Evolutionary conservation across 2,888 invertebrate species (phyloP), one percentile per base, ranked within the genome.

Genomic region (Lasioglossum morio): DNA sequence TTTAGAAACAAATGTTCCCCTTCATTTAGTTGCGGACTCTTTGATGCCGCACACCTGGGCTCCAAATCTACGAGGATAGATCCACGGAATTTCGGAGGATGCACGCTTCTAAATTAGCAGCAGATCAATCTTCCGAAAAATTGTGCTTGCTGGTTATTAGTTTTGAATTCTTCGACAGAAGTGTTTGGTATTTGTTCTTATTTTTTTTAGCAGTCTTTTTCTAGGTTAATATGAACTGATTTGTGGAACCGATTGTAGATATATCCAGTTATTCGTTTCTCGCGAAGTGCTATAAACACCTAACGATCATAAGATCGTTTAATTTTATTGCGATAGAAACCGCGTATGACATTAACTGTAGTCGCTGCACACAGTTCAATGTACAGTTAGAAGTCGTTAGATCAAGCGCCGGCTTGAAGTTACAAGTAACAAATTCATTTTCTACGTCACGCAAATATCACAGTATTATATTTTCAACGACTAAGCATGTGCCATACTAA

Each of bases 301-400:
- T 30, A 69, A 23, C 34, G 23, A 23, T 19, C 37, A 37, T 66
- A 23, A 34, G 10, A 69, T 34, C 66, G 37, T 53, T 82, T 82
- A 69, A 74, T 60, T 81, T 81, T 30, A 7, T 3, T 73, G 66
- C n/a, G n/a, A 53, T 23, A 19, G 43, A 73, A 43, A 73, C 70
- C 70, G 46, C 40, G 66, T 53, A 43, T 81, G 73, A 73, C 82
- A 57, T 82, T 69, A 81, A 60, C 66, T 53, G 73, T 73, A 53
- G 63, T 48, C 46, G 48, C 34, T 27, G 81, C 46, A 16, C 43
- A 34, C 48, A 48, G 16, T 14, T 53, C 48, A 40, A 63, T 30
- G 72, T 43, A 37, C 40, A 27, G 60, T 66, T 66, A 66, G 72
- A 66, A 81, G 46, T 23, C 27, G 48, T 63, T 46, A 48, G 23